phyloP scores from a whole-genome alignment of 2,113 vertebrate genomes.

The Tyrannus savana region DNA sequence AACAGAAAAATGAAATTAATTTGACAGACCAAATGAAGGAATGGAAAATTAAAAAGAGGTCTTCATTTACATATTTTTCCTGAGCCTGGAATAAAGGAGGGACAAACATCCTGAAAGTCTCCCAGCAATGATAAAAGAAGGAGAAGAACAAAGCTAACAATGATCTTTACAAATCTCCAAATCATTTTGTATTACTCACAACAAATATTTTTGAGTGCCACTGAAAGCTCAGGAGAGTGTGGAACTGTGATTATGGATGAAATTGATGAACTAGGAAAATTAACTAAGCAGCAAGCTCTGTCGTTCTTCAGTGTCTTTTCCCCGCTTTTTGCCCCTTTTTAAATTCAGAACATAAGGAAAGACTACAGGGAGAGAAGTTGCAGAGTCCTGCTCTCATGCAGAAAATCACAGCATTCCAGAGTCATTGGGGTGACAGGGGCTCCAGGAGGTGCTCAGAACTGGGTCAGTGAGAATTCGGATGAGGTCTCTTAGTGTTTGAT shows the following conservation, averaged over 20 bases:
- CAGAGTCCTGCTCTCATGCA: not conserved
- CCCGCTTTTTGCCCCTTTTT: not conserved
- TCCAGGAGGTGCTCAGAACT: not conserved
- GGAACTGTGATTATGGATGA: not conserved
- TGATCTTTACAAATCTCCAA: not conserved
- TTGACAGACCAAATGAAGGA: not conserved
- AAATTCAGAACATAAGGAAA: not conserved
- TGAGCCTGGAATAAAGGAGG: not conserved
- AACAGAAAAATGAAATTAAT: not conserved
- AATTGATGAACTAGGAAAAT: not conserved
- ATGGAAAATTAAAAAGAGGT: not conserved
- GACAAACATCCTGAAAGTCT: not conserved
- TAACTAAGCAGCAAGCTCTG: not conserved
- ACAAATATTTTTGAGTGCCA: not conserved
- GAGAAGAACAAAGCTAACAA: not conserved
- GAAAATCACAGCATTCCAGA: not conserved
- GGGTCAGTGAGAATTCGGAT: not conserved
- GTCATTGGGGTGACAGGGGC: not conserved
- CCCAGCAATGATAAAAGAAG: not conserved
- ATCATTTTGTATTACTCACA: not conserved
- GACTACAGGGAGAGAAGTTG: not conserved
- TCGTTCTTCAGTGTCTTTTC: not conserved
- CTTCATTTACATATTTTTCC: not conserved
- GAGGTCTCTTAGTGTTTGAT: not conserved
- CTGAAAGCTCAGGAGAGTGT: not conserved